Conservation (phyloP, 2,797 vertebrate species). For the Pangasius mekongensis region DNA sequence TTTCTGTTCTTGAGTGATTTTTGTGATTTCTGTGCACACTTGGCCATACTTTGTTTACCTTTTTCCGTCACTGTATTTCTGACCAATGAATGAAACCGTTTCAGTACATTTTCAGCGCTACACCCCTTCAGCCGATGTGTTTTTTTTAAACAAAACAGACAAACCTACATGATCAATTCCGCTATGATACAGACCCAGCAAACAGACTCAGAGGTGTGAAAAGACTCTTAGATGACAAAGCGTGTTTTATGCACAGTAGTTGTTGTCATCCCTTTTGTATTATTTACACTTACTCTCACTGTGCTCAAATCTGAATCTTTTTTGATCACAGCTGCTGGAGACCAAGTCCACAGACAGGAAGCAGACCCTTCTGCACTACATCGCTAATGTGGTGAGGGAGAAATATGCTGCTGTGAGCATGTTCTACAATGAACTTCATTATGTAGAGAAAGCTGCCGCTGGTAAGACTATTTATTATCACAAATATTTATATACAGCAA, state of each 20-base stretch:
- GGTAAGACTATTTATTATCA: slow-evolving; percentile 69
- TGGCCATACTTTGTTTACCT: background rate
- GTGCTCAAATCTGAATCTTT: background rate
- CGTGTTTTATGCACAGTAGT: background rate
- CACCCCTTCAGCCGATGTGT: background rate
- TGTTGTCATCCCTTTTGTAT: background rate
- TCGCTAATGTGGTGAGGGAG: slow-evolving; percentile 88
- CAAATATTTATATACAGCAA: background rate
- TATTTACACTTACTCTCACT: background rate
- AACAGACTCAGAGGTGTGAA: background rate
- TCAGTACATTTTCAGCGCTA: background rate
- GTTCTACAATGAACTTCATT: slow-evolving; percentile 95
- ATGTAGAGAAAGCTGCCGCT: slow-evolving; percentile 94
- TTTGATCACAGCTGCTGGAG: slow-evolving; percentile 84
- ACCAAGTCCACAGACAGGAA: slow-evolving; percentile 95
- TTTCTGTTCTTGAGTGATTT: background rate
- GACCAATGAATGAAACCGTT: background rate
- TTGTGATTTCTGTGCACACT: background rate
- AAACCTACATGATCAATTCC: background rate
- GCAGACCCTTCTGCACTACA: slow-evolving; percentile 93
- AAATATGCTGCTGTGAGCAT: slow-evolving; percentile 86
- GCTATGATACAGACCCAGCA: background rate
- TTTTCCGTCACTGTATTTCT: background rate
- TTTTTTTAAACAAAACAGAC: background rate
- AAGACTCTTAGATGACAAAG: background rate